phyloP scores from a whole-genome alignment of 1,140 invertebrate genomes.

The Leucophenga varia region DNA sequence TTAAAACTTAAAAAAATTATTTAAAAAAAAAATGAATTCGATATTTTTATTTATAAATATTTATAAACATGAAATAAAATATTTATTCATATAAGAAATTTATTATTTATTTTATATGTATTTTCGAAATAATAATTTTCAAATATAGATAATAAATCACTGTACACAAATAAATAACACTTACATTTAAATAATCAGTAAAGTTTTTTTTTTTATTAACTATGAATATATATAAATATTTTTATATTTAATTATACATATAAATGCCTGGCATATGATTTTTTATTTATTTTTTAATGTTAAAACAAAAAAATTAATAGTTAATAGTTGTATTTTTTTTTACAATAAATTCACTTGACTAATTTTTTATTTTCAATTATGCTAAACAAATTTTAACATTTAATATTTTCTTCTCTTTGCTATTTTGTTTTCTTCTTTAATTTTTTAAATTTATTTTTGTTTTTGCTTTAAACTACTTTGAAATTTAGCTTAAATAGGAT shows the following conservation, averaged over 20 bases:
- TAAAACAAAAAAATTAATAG: neutral
- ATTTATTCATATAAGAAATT: neutral
- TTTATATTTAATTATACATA: constrained; percentile 15
- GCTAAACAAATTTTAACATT: constrained; percentile 24
- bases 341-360: constrained; percentile 6
- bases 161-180: no score
- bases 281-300: constrained; percentile 9
- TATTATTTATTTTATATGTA: neutral
- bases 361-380: constrained; percentile 19
- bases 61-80: neutral
- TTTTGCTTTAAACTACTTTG: constrained; percentile 1
- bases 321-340: constrained; percentile 1
- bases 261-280: constrained; percentile 31
- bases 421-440: constrained; percentile 4
- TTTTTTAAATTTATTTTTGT: constrained; percentile 3
- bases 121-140: no score
- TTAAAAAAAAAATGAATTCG: neutral
- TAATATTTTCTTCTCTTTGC: constrained; percentile 6
- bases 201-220: no score
- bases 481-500: neutral
- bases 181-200: no score
- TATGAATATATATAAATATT: constrained; percentile 2
- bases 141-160: no score
- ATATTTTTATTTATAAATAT: neutral
- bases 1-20: neutral